Evolutionary conservation across 2,888 invertebrate genomes (phyloP), one percentile per base, ranked within the genome.

Genomic region (Cetonia aurata): DNA sequence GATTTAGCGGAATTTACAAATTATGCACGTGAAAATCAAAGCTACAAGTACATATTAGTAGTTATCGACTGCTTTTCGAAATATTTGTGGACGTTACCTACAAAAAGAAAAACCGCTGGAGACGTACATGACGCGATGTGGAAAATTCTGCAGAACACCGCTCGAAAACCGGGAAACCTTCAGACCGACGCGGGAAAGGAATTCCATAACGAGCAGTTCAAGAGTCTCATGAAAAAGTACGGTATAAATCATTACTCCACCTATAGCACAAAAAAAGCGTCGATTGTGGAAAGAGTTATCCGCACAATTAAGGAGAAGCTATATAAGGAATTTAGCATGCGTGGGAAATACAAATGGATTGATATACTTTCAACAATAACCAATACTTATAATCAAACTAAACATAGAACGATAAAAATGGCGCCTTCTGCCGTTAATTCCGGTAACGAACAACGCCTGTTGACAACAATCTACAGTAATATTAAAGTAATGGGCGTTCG

Each of bases 51-150:
- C 69, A 37, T 37, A 37, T 37, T 37, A 37, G 10, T 37, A 37
- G 37, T 37, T 37, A 37, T 10, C 37, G 10, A 37, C 6, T 37
- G 37, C 37, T 37, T 37, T 37, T 37, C 37, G 10, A 37, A 9
- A 37, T 37, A 37, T 77, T 78, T 81, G 6, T 84, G 81, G 81
- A 78, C 78, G 46, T 67, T 75, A 55, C 79, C 82, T 3, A 44
- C 82, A 6, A 83, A 82, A 76, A 77, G 71, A n/a, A 83, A 83
- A 78, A 76, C 69, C 59, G 80, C 70, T 31, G 66, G 72, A 59
- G 79, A 80, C 10, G 37, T 37, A 10, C 37, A 10, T 1, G 10
- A 37, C 10, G 37, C 37, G 6, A 37, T 37, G 37, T 67, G 77
- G 81, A 67, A 73, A 8, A 73, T 74, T 33, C 69, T 74, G 9